phyloP scores from a whole-genome alignment of 2,113 vertebrate genomes.

The Gymnarchus niloticus region DNA sequence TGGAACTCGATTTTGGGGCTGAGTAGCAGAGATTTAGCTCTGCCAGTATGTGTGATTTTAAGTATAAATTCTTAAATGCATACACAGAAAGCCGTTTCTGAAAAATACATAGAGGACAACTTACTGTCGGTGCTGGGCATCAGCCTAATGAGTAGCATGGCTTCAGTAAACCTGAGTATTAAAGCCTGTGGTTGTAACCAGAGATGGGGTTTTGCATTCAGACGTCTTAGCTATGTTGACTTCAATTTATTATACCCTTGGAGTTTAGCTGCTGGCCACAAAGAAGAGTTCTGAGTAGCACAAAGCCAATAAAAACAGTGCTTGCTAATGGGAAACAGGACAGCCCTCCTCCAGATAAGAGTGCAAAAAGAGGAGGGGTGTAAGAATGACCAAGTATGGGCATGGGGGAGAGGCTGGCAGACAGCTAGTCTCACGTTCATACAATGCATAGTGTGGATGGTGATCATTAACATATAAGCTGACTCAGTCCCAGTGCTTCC shows the following conservation, averaged over 20 bases:
- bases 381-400: background rate
- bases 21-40: slow-evolving; percentile 48
- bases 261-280: background rate
- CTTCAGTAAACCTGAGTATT: background rate
- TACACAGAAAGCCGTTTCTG: background rate
- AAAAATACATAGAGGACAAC: background rate
- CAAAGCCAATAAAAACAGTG: slow-evolving; percentile 17
- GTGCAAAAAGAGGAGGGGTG: background rate
- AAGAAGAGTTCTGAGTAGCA: background rate
- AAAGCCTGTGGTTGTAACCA: background rate
- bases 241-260: slow-evolving; percentile 19
- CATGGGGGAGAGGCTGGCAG: background rate
- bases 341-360: background rate
- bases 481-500: background rate
- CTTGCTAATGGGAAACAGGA: slow-evolving; percentile 4
- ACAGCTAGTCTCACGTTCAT: background rate
- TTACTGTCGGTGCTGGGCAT: background rate
- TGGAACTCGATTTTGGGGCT: slow-evolving; percentile 59
- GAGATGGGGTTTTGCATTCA: background rate
- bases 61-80: slow-evolving; percentile 32
- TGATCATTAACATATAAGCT: background rate
- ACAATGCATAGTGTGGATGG: background rate
- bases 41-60: slow-evolving; percentile 48
- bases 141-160: background rate
- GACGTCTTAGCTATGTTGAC: background rate